Percentiles rank a stretch among this genome's conserved stretches.
These are phyloP conservation scores for Anaspis maculata DNA, from an alignment of 2,888 invertebrate species.

Conservation along the genomic window DNA sequence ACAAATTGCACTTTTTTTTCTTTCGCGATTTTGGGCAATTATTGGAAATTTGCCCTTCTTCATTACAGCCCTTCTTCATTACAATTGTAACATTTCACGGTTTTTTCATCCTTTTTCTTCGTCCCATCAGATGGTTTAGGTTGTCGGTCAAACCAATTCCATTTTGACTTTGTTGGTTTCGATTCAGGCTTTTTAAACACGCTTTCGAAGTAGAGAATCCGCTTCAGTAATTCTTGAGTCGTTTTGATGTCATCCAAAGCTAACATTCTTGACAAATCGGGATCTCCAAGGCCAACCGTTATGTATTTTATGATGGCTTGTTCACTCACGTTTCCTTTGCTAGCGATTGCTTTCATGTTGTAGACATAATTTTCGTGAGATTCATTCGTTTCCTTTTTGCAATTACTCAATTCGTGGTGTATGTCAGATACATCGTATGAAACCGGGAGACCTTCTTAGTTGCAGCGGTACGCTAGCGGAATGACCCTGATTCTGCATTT, in stretches of 20 bases:
- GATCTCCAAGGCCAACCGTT: constrained; percentile 1
- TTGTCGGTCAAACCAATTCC: too few relatives aligned
- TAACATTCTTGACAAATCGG: neutral
- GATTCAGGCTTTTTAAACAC: neutral
- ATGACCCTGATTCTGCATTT: too few relatives aligned
- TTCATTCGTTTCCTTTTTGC: constrained; percentile 5
- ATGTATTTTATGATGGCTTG: constrained; percentile 7
- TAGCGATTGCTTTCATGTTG: constrained; percentile 7
- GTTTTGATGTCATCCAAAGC: constrained; percentile 1
- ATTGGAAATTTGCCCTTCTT: neutral
- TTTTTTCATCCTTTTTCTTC: neutral
- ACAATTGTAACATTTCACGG: neutral
- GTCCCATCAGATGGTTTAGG: too few relatives aligned
- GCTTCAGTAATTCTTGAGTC: constrained; percentile 1
- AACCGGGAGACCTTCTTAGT: constrained; percentile 4
- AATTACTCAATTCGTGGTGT: constrained; percentile 3
- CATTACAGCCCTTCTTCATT: neutral
- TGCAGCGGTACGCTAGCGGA: too few relatives aligned
- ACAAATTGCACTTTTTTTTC: neutral
- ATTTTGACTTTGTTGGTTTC: neutral
- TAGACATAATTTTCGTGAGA: constrained; percentile 6
- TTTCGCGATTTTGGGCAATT: neutral
- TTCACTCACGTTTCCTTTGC: constrained; percentile 6
- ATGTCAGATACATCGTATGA: constrained; percentile 4
- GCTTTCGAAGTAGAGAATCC: neutral